phyloP scores from a whole-genome alignment of 2,797 vertebrate species.

The Pachyuromys duprasi region DNA sequence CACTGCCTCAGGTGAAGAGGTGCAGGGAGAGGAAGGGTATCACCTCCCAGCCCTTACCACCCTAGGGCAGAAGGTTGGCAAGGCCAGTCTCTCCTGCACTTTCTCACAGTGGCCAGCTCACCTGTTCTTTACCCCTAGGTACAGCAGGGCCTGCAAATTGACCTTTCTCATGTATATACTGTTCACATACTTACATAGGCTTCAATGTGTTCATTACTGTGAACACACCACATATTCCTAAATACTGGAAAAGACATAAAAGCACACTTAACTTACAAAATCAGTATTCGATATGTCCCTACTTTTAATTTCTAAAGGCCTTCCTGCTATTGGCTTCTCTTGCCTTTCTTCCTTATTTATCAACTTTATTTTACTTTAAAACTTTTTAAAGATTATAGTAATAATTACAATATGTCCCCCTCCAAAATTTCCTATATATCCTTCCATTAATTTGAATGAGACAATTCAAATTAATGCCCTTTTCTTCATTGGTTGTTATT shows the following conservation, averaged over 20 bases:
- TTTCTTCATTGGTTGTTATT: background rate
- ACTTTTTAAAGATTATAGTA: background rate
- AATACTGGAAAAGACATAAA: background rate
- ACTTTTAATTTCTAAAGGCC: background rate
- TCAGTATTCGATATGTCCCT: background rate
- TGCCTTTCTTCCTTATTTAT: background rate
- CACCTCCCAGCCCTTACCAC: background rate
- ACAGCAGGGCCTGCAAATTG: background rate
- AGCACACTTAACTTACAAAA: background rate
- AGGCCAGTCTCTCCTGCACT: background rate
- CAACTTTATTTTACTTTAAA: background rate
- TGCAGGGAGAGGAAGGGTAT: background rate
- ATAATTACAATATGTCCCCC: background rate
- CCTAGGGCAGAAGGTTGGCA: background rate
- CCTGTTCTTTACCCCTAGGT: background rate
- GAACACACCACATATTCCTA: background rate
- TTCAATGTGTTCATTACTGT: background rate
- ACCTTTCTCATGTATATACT: background rate
- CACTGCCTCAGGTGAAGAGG: background rate
- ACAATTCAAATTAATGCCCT: background rate
- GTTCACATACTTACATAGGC: background rate
- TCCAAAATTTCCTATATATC: background rate
- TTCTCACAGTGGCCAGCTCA: background rate
- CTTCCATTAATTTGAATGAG: too few relatives aligned
- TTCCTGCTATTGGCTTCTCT: background rate